Base-by-base conservation (phyloP, 2,888 invertebrate genomes). In the Parnassius smintheus region DNA sequence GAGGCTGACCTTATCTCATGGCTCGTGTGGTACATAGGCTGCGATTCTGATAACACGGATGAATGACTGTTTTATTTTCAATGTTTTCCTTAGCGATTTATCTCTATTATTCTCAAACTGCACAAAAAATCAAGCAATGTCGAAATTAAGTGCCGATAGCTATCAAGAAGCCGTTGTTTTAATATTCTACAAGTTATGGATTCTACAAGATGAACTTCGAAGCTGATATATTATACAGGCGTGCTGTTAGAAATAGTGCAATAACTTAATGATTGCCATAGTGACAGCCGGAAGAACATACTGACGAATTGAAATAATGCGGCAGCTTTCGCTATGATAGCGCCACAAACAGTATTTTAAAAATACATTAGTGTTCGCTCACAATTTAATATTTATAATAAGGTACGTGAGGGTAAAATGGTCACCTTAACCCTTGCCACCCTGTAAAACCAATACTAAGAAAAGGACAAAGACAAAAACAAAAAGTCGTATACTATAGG, bases 131-230 rank as follows among this genome's bases (percentile, higher is more conserved):
- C 69, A 75, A 69, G 72, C 75, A 71, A 76, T 78, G 78, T 80
- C 71, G 70, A 78, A 77, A 79, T 85, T 85, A 84, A 86, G 85
- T 83, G 77, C 78, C 77, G 84, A 88, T 86, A 74, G 73, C 71
- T 83, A 86, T 85, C 86, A 81, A 81, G 81, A 84, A 82, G 80
- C 76, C 68, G 72, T 72, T 70, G 70, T 67, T 68, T 59, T 55
- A 56, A 52, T 62, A 46, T 73, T 73, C 74, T n/a, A n/a, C n/a
- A n/a, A 70, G 74, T 73, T 73, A 77, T 74, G 71, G 72, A 71
- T 69, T 70, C 44, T 59, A 60, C 12, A 45, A 44, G 42, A 18
- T 44, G 45, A 18, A 50, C 41, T 45, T 25, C 49, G 49, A 41
- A 13, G 44, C 18, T 50, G 18, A 35, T 44, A 58, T 46, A 25